Conservation (phyloP, 2,888 invertebrate species). For the Trissolcus japonicus region DNA sequence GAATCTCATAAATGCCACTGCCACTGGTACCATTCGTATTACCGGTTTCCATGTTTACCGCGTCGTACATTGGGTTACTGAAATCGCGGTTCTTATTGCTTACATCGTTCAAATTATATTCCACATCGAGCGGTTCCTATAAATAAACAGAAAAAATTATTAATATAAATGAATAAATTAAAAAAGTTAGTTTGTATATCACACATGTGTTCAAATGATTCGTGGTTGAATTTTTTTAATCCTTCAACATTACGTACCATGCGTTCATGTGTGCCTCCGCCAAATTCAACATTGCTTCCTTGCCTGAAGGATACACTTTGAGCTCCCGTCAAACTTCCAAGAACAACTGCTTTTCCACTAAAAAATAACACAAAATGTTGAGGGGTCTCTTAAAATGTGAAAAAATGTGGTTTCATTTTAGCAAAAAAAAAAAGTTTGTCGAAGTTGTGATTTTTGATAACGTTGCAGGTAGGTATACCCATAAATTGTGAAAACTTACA, state of each 20-base stretch:
- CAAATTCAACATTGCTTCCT: slow-evolving; percentile 95
- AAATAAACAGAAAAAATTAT: not conserved
- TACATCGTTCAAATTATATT: slow-evolving; percentile 87
- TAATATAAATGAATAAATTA: not conserved
- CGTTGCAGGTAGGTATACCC: too few relatives aligned
- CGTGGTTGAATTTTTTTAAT: not conserved
- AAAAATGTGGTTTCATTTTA: too few relatives aligned
- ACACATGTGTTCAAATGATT: not conserved
- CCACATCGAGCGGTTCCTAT: slow-evolving; percentile 85
- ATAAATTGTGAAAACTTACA: slow-evolving; percentile 83
- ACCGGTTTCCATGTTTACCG: slow-evolving; percentile 83
- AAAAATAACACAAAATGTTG: not conserved
- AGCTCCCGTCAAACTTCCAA: slow-evolving; percentile 88
- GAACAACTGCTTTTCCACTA: slow-evolving; percentile 88
- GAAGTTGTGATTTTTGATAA: too few relatives aligned
- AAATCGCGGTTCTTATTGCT: slow-evolving; percentile 92
- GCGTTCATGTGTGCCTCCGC: slow-evolving; percentile 77
- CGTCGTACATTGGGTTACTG: slow-evolving; percentile 98
- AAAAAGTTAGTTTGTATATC: not conserved
- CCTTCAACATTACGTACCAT: slow-evolving; percentile 67
- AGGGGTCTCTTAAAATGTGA: too few relatives aligned
- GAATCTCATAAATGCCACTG: slow-evolving; percentile 88
- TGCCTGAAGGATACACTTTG: slow-evolving; percentile 95
- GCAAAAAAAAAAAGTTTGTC: too few relatives aligned
- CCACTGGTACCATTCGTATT: slow-evolving; percentile 80